Evolutionary conservation across 1,140 invertebrate genomes (phyloP), one percentile per base, ranked within the genome.

Genomic region (Drosophila tani): DNA sequence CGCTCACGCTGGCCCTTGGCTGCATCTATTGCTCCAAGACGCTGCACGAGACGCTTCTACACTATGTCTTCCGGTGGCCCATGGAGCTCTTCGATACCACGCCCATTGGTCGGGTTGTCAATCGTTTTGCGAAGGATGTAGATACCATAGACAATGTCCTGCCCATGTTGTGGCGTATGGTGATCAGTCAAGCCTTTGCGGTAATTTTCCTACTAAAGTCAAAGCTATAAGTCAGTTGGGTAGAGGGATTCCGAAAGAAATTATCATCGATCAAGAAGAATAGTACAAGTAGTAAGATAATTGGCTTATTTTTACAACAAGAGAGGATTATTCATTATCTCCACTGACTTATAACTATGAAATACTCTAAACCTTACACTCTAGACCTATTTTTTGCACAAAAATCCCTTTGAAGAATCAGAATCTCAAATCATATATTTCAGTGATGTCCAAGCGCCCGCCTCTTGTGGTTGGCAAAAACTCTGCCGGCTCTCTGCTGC

Each of bases 81-180:
- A 95, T 96, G 94, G 94, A 94, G 65, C 96, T 97, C 93, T 97
- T 97, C 93, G 96, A 97, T 93, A 94, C 94, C 55, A 97, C 96
- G 75, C 97, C 97, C n/a, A 90, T 94, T 73, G 97, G 97, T 79
- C 94, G 96, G 85, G 94, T 97, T 75, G 93, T 97, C 66, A 96
- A 96, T 93, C 94, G 96, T 69, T 96, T 97, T 92, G 94, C 95
- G 70, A 96, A 96, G 94, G 97, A 97, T 93, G 93, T 96, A 69
- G 95, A 96, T 91, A 93, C 94, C 43, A 82, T 96, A 87, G 96
- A 96, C 93, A 95, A 95, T 91, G 53, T 79, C 35, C 65, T 93
- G 41, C 93, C 93, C 29, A 76, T 92, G 75, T 87, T 91, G 53
- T 81, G 94, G 67, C 91, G 93, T 77, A 91, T 82, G 62, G 91